Percentiles rank a stretch among this genome's conserved stretches.
Conservation (phyloP, 2,113 vertebrate genomes). For the Axis porcinus region DNA sequence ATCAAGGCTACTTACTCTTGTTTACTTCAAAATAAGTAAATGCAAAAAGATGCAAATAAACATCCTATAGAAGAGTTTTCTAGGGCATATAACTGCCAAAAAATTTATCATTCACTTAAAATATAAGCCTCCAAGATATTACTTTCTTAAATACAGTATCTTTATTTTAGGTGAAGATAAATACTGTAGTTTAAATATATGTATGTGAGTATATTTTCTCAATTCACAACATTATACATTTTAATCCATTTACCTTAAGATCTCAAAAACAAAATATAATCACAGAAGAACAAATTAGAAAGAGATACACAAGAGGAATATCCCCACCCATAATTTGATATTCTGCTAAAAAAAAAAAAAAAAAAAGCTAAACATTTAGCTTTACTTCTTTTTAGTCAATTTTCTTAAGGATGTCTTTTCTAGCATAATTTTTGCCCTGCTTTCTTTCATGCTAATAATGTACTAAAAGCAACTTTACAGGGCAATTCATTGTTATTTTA, state of each 20-base stretch:
- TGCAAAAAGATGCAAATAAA: background rate
- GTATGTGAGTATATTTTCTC: background rate
- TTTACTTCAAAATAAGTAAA: background rate
- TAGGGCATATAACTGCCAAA: background rate
- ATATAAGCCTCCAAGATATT: background rate
- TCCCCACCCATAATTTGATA: background rate
- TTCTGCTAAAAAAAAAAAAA: background rate
- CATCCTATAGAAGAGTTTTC: background rate
- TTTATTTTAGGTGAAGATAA: background rate
- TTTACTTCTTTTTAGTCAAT: background rate
- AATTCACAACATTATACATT: background rate
- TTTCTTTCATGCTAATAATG: constrained; percentile 9
- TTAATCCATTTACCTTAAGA: background rate
- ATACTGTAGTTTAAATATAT: background rate
- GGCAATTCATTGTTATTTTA: constrained; percentile 1
- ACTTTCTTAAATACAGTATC: background rate
- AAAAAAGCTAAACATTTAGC: background rate
- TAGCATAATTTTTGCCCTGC: background rate
- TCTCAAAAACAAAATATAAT: constrained; percentile 15
- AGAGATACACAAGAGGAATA: background rate
- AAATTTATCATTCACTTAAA: constrained; percentile 8
- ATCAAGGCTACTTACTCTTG: background rate
- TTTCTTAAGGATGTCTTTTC: background rate
- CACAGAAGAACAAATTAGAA: background rate
- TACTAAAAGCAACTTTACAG: background rate